Evolutionary conservation across 2,888 invertebrate genomes (phyloP).

Genomic region (Margaritifera margaritifera): DNA sequence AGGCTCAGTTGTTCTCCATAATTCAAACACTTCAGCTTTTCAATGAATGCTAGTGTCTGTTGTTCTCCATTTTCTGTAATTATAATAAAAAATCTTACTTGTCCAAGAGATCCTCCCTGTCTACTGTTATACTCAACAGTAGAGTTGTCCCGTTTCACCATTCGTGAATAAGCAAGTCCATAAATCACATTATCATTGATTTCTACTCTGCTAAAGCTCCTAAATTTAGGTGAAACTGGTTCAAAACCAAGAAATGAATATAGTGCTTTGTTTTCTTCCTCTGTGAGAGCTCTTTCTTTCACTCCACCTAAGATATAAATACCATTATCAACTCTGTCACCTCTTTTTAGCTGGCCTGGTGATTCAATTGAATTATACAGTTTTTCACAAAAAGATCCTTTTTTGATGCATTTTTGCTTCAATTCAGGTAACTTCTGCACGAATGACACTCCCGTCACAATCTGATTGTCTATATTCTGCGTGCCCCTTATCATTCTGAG

Average conservation of each 20-base stretch:
- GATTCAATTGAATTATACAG: slow-evolving; percentile 24
- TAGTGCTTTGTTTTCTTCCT: slow-evolving; percentile 14
- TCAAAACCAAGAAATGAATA: slow-evolving; percentile 12
- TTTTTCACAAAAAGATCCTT: slow-evolving; percentile 18
- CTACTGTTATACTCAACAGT: neutral
- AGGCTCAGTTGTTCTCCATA: too few relatives aligned
- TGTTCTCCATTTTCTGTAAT: too few relatives aligned
- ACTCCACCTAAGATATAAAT: slow-evolving; percentile 23
- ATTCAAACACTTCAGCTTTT: too few relatives aligned
- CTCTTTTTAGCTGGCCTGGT: slow-evolving; percentile 18
- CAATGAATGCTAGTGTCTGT: too few relatives aligned
- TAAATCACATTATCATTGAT: slow-evolving; percentile 15
- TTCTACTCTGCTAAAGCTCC: slow-evolving; percentile 16
- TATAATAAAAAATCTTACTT: too few relatives aligned
- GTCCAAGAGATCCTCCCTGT: too few relatives aligned
- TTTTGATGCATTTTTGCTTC: slow-evolving; percentile 20
- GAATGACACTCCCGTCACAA: slow-evolving; percentile 34
- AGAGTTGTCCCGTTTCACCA: slow-evolving; percentile 30
- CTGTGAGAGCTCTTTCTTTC: slow-evolving; percentile 12
- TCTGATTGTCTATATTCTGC: slow-evolving; percentile 33
- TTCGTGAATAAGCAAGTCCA: slow-evolving; percentile 21
- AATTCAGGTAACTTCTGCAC: slow-evolving; percentile 36
- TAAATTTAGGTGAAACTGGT: slow-evolving; percentile 1
- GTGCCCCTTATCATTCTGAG: slow-evolving; percentile 32
- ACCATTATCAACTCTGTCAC: slow-evolving; percentile 10